A percentile compares a stretch with the other conserved stretches of the same genome.
Evolutionary conservation across 2,888 invertebrate genomes (phyloP).

Genomic region (Cecidostiba fungosa): DNA sequence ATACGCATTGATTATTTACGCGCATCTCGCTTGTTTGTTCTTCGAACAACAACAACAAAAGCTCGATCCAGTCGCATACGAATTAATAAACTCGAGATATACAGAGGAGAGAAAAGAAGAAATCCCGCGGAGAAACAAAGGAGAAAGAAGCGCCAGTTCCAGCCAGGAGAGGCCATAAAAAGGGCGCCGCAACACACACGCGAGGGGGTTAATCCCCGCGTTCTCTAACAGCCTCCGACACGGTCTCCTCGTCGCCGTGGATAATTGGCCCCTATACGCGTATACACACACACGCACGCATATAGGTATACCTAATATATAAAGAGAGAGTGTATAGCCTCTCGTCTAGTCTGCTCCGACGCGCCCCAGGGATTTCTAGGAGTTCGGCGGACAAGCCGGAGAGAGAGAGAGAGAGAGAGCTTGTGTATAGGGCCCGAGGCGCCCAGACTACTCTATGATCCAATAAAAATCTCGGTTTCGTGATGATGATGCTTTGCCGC

Average conservation of each 20-base stretch:
- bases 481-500: neutral
- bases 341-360: constrained; percentile 61
- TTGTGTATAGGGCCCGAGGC: constrained; percentile 64
- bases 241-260: constrained; percentile 65
- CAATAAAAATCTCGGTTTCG: constrained; percentile 73
- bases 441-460: constrained; percentile 71
- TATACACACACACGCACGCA: constrained; percentile 40
- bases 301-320: neutral
- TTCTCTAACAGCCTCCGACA: constrained; percentile 70
- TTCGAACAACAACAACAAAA: neutral
- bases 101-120: neutral
- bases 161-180: constrained; percentile 34
- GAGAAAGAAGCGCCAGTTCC: neutral
- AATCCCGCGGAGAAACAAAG: neutral
- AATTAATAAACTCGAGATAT: neutral
- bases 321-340: constrained; percentile 63
- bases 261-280: constrained; percentile 76
- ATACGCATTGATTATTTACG: neutral
- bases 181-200: constrained; percentile 25
- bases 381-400: constrained; percentile 69
- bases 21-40: neutral
- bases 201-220: constrained; percentile 71
- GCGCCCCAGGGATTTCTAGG: constrained; percentile 78
- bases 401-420: constrained; percentile 46
- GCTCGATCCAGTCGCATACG: neutral